Percentiles rank a stretch among this genome's conserved stretches.
phyloP scores from a whole-genome alignment of 2,113 vertebrate genomes.

The Silurus glanis region DNA sequence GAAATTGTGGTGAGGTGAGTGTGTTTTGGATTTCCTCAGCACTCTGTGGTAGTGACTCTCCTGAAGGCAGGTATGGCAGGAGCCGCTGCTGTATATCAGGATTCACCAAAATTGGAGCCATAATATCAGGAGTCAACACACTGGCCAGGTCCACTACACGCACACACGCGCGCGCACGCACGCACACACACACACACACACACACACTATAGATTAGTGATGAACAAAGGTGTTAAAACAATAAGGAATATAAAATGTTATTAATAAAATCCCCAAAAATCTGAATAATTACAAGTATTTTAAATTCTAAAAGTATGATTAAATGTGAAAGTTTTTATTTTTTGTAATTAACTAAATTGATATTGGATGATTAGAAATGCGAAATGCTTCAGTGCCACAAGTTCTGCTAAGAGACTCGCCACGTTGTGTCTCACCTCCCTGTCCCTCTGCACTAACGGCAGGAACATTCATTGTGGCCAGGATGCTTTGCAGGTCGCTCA shows the following conservation, averaged over 20 bases:
- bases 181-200: no score
- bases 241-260: neutral
- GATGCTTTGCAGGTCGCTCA: conserved; percentile 96
- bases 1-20: conserved; percentile 94
- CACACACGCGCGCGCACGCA: neutral
- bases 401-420: no score
- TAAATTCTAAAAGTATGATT: neutral
- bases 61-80: conserved; percentile 88
- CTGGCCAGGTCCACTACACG: conserved; percentile 88
- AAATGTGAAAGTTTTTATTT: neutral
- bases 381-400: neutral
- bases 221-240: neutral
- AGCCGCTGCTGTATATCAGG: conserved; percentile 90
- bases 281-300: neutral
- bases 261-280: neutral
- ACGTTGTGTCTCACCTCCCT: conserved; percentile 76
- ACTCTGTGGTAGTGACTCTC: conserved; percentile 90
- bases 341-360: neutral
- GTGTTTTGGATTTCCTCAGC: conserved; percentile 94
- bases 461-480: conserved; percentile 96
- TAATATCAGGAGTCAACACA: conserved; percentile 91
- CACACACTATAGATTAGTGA: neutral
- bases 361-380: neutral
- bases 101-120: conserved; percentile 93
- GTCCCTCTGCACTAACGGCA: conserved; percentile 65